Evolutionary conservation across 2,113 vertebrate genomes (phyloP).

Genomic region (Cyanoderma ruficeps): DNA sequence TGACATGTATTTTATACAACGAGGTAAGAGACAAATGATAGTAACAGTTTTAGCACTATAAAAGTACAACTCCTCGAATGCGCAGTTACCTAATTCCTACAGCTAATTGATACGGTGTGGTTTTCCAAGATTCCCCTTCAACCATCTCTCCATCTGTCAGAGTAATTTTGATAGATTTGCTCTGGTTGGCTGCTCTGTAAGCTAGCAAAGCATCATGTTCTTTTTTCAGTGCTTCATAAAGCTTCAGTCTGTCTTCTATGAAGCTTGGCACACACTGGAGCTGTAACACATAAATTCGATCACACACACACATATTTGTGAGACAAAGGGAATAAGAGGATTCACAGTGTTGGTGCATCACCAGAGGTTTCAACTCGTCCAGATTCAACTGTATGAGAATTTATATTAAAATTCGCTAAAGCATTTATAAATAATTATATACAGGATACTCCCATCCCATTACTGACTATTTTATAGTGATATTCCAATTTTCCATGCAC

Average conservation of each 20-base stretch:
- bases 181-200: constrained; percentile 36
- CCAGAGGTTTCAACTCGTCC: background rate
- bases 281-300: constrained; percentile 21
- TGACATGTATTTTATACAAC: background rate
- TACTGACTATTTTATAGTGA: background rate
- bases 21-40: background rate
- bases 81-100: constrained; percentile 71
- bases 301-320: background rate
- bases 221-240: constrained; percentile 75
- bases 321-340: background rate
- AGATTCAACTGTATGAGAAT: background rate
- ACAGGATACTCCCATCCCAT: background rate
- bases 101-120: constrained; percentile 75
- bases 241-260: constrained; percentile 72
- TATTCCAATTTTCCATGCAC: background rate
- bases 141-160: constrained; percentile 51
- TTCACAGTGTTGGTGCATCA: background rate
- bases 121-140: constrained; percentile 75
- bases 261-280: constrained; percentile 45
- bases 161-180: constrained; percentile 63
- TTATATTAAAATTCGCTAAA: background rate
- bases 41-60: background rate
- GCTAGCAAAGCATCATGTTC: constrained; percentile 68
- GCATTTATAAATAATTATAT: background rate
- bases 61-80: background rate